Base-by-base conservation (phyloP, 2,888 invertebrate species). In the Serrognathus titanus region DNA sequence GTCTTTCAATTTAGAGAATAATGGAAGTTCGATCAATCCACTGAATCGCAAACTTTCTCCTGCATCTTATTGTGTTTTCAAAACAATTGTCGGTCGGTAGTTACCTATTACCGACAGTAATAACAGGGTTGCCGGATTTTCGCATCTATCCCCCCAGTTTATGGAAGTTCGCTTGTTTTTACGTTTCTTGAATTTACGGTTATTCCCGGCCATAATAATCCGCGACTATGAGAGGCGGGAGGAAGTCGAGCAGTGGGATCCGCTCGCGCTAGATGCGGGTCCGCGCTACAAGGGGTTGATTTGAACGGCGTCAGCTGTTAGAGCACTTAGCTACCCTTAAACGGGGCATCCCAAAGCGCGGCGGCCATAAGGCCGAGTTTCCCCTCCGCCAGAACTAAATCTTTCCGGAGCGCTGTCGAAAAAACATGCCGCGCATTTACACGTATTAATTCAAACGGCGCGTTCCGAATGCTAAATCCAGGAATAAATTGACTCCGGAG, bases 271-370 rank as follows among this genome's bases (percentile, higher is more conserved):
- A 63, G 62, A 66, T 65, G 58, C 50, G 56, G 63, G 62, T 61
- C 63, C 66, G 62, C 54, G 65, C 67, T 68, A 48, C 68, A 70
- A 71, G 71, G 73, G 74, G 72, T 71, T 66, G 63, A 63, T 69
- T 67, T 70, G 69, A 69, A 65, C 61, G 76, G 80, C 81, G 82
- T 81, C 82, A 82, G 79, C 81, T 82, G 82, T 78, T 74, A 71
- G 75, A 74, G 79, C 81, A 81, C 81, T 81, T 82, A 75, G 78
- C 78, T 31, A 53, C 62, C 68, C 71, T 67, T 67, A 66, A 62
- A 66, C 67, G 63, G 67, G 66, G 68, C 66, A 61, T 66, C 69
- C 69, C 62, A 69, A 67, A 66, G 57, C 60, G 53, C 53, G 49
- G 51, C 47, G 57, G 45, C 63, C 65, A 66, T 69, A 69, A 66